phyloP scores from a whole-genome alignment of 2,113 vertebrate genomes.

The Emydocephalus ijimae region DNA sequence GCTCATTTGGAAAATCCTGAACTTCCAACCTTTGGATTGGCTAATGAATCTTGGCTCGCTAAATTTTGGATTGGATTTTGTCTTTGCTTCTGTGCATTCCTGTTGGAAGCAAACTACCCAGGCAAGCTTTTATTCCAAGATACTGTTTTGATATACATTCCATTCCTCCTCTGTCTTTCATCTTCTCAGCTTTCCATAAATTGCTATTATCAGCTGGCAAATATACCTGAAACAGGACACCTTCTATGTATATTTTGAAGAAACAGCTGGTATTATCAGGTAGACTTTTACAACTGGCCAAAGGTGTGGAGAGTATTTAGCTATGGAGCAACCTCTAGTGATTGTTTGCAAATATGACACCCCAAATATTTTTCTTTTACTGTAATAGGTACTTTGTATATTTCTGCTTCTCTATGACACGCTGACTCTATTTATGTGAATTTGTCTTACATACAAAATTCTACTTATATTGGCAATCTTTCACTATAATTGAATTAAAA shows the following conservation, averaged over 20 bases:
- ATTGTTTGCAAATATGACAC: constrained; percentile 21
- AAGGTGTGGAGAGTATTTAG: neutral
- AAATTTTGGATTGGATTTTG: neutral
- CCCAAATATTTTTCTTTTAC: neutral
- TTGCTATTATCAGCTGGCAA: neutral
- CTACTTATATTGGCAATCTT: neutral
- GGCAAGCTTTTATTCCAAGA: neutral
- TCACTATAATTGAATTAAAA: neutral
- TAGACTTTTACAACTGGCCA: neutral
- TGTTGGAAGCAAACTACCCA: neutral
- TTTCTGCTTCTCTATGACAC: neutral
- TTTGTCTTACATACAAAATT: neutral
- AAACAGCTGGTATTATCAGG: neutral
- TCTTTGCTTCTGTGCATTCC: neutral
- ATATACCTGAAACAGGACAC: neutral
- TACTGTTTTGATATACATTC: neutral
- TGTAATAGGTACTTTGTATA: neutral
- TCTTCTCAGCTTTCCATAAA: neutral
- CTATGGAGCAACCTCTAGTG: constrained; percentile 60
- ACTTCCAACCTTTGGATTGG: neutral
- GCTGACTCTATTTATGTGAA: neutral
- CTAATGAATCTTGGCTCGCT: neutral
- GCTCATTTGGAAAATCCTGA: neutral
- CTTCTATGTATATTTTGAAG: neutral
- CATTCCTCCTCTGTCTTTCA: neutral